These are phyloP conservation scores for Aplysia californica DNA, from an alignment of 1,140 invertebrate genomes.

Conservation along the genomic window DNA sequence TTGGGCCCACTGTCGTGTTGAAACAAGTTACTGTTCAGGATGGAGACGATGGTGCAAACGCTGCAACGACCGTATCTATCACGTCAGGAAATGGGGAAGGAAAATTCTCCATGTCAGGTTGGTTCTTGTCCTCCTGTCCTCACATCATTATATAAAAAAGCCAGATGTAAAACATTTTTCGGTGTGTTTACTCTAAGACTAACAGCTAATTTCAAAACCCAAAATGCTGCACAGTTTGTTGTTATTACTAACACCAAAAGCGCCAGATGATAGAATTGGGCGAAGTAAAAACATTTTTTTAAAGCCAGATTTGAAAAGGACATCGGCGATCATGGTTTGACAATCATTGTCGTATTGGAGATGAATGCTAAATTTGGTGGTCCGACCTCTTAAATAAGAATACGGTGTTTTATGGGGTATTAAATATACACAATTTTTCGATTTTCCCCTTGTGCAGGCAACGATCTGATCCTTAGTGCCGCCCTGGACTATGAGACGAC, in stretches of 20 bases:
- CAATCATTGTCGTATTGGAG: background rate
- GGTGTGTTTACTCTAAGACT: too few relatives aligned
- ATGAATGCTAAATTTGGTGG: background rate
- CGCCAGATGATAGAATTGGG: too few relatives aligned
- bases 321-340: background rate
- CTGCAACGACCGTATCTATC: background rate
- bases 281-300: background rate
- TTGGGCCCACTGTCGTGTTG: slow-evolving; percentile 22
- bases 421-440: too few relatives aligned
- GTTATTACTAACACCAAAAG: too few relatives aligned
- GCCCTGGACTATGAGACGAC: slow-evolving; percentile 43
- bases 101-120: slow-evolving; percentile 15
- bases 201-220: too few relatives aligned
- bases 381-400: background rate
- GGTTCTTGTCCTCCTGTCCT: too few relatives aligned
- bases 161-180: background rate
- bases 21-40: slow-evolving; percentile 18
- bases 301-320: background rate
- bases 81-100: background rate
- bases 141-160: too few relatives aligned
- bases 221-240: too few relatives aligned
- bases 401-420: too few relatives aligned
- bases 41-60: slow-evolving; percentile 10
- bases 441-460: background rate
- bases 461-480: slow-evolving; percentile 4